phyloP scores from a whole-genome alignment of 2,888 invertebrate species.

The Eulithis testata region DNA sequence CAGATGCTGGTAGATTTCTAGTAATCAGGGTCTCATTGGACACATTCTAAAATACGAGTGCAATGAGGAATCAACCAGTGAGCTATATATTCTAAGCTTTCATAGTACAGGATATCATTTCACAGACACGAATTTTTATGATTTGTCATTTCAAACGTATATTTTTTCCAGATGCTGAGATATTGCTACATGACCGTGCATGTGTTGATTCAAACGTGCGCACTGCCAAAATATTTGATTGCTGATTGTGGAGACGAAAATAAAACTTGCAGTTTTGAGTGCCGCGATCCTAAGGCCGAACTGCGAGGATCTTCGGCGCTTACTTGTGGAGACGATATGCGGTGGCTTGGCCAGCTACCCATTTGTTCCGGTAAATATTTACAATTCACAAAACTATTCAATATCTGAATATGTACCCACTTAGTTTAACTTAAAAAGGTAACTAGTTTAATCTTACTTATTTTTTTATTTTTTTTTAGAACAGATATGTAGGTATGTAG shows the following conservation, averaged over 20 bases:
- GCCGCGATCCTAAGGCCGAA: constrained; percentile 60
- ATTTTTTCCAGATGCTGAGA: constrained; percentile 63
- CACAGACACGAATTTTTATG: too few relatives aligned
- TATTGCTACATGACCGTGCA: constrained; percentile 75
- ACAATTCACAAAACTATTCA: neutral
- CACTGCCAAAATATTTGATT: constrained; percentile 64
- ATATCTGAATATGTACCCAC: too few relatives aligned
- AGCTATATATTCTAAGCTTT: too few relatives aligned
- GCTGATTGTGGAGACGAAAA: constrained; percentile 59
- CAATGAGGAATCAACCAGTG: too few relatives aligned
- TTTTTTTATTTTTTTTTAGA: too few relatives aligned
- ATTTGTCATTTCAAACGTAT: neutral
- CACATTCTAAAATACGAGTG: too few relatives aligned
- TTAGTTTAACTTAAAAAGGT: too few relatives aligned
- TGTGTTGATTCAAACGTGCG: constrained; percentile 71
- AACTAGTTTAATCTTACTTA: too few relatives aligned
- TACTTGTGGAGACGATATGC: constrained; percentile 61
- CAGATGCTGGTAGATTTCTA: too few relatives aligned
- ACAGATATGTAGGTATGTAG: too few relatives aligned
- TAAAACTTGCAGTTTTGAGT: constrained; percentile 69
- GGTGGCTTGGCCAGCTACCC: constrained; percentile 71
- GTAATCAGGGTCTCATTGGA: too few relatives aligned
- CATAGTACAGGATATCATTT: too few relatives aligned
- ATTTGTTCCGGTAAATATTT: constrained; percentile 61
- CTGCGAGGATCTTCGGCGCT: constrained; percentile 57